A percentile compares a stretch with the other conserved stretches of the same genome.
phyloP scores from a whole-genome alignment of 2,113 vertebrate species.

The Dipodomys spectabilis region DNA sequence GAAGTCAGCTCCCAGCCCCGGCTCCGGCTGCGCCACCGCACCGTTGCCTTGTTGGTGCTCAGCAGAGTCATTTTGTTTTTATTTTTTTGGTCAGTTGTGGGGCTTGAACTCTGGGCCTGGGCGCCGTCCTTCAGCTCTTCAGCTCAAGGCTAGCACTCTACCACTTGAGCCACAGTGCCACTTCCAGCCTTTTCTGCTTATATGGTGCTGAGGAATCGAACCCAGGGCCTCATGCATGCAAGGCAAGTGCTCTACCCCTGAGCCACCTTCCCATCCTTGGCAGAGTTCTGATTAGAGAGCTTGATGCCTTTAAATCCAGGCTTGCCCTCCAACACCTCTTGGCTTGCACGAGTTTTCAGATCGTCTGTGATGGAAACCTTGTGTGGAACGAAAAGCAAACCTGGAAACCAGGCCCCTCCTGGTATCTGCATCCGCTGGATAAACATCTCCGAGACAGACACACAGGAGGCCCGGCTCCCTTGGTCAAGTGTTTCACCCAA shows the following conservation, averaged over 20 bases:
- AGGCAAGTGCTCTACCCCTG: no score
- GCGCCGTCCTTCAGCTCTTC: no score
- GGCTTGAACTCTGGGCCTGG: no score
- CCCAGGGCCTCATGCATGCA: no score
- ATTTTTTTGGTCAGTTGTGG: no score
- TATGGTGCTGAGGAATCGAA: no score
- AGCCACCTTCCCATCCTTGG: neutral
- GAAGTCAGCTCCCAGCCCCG: neutral
- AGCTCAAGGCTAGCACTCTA: no score
- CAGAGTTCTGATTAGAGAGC: neutral
- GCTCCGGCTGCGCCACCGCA: neutral
- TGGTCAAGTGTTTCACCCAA: constrained; percentile 80
- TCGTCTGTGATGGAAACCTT: constrained; percentile 80
- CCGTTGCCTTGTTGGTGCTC: neutral
- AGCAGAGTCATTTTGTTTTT: no score
- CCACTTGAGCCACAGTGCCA: no score
- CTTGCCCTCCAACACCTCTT: constrained; percentile 45
- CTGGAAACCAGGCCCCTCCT: constrained; percentile 76
- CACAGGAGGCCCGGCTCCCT: constrained; percentile 61
- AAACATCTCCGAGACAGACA: constrained; percentile 76
- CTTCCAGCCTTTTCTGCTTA: no score
- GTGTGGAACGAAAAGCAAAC: constrained; percentile 74
- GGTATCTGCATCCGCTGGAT: constrained; percentile 79
- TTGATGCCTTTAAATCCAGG: neutral
- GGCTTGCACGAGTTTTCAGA: constrained; percentile 46